Conservation (phyloP, 2,113 vertebrate species). For the Circaetus gallicus region DNA sequence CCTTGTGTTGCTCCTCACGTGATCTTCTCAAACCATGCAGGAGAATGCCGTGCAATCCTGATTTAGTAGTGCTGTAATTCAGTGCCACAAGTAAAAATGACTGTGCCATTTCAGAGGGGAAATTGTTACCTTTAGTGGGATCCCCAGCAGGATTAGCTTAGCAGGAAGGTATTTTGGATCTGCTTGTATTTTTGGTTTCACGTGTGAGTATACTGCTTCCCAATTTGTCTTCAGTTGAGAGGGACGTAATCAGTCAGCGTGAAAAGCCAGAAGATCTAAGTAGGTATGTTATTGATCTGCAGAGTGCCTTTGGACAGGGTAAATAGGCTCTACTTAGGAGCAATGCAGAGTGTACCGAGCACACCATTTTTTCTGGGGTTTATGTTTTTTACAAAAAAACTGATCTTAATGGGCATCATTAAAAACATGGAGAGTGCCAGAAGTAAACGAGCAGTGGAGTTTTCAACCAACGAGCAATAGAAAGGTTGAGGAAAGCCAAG, state of each 20-base stretch:
- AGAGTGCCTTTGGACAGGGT: background rate
- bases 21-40: background rate
- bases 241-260: background rate
- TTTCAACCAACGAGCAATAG: background rate
- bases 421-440: background rate
- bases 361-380: background rate
- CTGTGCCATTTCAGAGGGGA: background rate
- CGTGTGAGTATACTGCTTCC: background rate
- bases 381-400: background rate
- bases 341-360: background rate
- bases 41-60: background rate
- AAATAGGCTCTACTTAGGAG: background rate
- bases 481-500: background rate
- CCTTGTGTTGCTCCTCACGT: background rate
- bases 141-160: background rate
- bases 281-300: background rate
- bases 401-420: background rate
- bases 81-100: background rate
- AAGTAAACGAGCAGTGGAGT: background rate
- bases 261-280: background rate
- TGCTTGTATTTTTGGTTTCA: background rate
- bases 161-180: background rate
- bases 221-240: background rate
- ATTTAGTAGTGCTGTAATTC: background rate
- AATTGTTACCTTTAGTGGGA: background rate